Evolutionary conservation across 2,797 vertebrate genomes (phyloP), one percentile per base, ranked within the genome.

Genomic region (Paratrypauchen microcephalus): DNA sequence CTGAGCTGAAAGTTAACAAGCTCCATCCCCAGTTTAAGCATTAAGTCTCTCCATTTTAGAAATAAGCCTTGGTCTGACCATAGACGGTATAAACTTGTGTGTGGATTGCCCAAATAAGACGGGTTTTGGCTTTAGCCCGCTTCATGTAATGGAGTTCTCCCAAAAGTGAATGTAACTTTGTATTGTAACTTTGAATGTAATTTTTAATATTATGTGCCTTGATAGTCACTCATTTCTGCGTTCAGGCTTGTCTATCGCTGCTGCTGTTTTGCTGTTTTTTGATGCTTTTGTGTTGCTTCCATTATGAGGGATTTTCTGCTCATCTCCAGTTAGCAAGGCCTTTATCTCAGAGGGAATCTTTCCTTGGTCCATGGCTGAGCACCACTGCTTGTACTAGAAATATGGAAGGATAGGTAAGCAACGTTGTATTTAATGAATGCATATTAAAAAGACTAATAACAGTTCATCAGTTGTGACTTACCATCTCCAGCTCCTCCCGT

Each of bases 321-420:
- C 97, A 48, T 99, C 97, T 48, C 95, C 96, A 0, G 95, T 98
- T 56, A 99, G 94, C 1, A 99, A 91, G 47, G 97, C 97, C 91
- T 96, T 97, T 78, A 99, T 99, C 92, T 99, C 97, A 0, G 97
- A 98, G 2, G 97, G 97, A 86, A 99, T 99, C 90, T 99, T 99
- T 50, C 97, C 97, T 92, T 98, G 96, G 81, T 99, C 97, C 97
- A 99, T 99, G 5, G 97, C 97, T 32, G 95, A 90, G 74, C 97
- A 99, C 97, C 97, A 99, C 93, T 99, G 97, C 83, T 98, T 98
- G 86, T 99, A 99, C 97, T 99, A 88, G 11, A n/a, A 85, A 1
- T 30, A 65, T 0, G 21, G 8, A 59, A 15, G 9, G 36, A 69
- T 23, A 2, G 9, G n/a, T 11, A 36, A 13, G n/a, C 19, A 36